Conservation (phyloP, 2,888 invertebrate species). For the Heliconius ismenius region DNA sequence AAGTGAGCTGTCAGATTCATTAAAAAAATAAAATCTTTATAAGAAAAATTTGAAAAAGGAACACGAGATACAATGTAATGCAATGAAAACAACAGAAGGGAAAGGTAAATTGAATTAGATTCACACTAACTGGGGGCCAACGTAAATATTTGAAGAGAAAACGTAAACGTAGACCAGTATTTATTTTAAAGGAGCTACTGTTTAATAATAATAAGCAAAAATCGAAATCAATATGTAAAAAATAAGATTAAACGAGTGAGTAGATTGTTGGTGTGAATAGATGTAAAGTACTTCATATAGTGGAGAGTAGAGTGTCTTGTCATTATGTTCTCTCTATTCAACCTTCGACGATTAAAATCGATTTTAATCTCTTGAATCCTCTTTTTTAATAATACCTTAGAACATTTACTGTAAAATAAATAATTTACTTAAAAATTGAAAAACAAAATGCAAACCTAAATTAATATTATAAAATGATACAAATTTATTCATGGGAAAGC, state of each 20-base stretch:
- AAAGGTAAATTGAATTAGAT: constrained; percentile 37
- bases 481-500: constrained; percentile 18
- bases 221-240: neutral
- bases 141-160: constrained; percentile 40
- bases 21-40: neutral
- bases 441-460: neutral
- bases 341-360: too few species aligned
- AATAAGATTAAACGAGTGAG: neutral
- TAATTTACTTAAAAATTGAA: neutral
- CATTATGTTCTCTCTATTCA: too few species aligned
- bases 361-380: too few species aligned
- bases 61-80: constrained; percentile 15
- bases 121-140: constrained; percentile 40
- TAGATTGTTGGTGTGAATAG: neutral
- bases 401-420: neutral
- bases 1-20: neutral
- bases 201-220: neutral
- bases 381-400: too few species aligned
- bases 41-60: constrained; percentile 8
- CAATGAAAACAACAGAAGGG: too few species aligned
- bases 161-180: constrained; percentile 26
- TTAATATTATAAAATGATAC: constrained; percentile 6
- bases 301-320: too few species aligned
- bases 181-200: constrained; percentile 4
- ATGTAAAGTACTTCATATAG: neutral